A percentile compares a stretch with the other conserved stretches of the same genome.
Evolutionary conservation across 30 jellyfish, hydroid and myxozoan genomes (phyloP).

Genomic region (Rhopilema esculentum): DNA sequence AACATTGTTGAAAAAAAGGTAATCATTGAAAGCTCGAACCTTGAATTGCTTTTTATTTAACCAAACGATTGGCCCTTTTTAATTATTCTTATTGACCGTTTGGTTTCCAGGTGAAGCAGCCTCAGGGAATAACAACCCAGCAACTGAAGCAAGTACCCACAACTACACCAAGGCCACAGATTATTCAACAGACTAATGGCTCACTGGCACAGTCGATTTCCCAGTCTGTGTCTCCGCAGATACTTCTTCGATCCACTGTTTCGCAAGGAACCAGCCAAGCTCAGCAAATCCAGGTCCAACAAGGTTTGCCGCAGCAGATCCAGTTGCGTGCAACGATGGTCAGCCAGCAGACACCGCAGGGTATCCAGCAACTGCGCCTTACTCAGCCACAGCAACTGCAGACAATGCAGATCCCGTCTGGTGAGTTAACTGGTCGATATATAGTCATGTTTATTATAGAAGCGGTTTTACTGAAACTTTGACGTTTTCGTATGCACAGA

Average conservation of each 20-base stretch:
- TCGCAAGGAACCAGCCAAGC: conserved; percentile 69
- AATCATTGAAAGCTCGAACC: neutral
- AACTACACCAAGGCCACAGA: conserved; percentile 71
- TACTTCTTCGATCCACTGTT: conserved; percentile 84
- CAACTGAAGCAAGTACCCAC: conserved; percentile 65
- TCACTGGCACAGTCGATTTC: conserved; percentile 66
- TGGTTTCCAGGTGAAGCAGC: conserved; percentile 66
- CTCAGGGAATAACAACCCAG: conserved; percentile 36
- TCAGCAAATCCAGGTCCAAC: conserved; percentile 71
- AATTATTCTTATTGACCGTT: no score
- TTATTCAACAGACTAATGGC: conserved; percentile 75
- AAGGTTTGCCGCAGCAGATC: conserved; percentile 84
- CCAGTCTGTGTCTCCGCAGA: conserved; percentile 86
- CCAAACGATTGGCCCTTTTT: no score
- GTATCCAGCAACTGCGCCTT: conserved; percentile 64
- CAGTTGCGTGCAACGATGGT: conserved; percentile 94
- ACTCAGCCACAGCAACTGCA: conserved; percentile 84
- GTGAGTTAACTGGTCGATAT: conserved; percentile 12
- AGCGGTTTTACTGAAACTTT: no score
- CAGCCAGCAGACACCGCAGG: conserved; percentile 89
- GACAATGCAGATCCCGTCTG: conserved; percentile 89
- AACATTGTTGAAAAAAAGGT: no score
- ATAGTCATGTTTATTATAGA: neutral
- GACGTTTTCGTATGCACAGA: no score
- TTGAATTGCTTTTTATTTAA: neutral